phyloP scores from a whole-genome alignment of 2,888 invertebrate genomes.

The Auanema sp. region DNA sequence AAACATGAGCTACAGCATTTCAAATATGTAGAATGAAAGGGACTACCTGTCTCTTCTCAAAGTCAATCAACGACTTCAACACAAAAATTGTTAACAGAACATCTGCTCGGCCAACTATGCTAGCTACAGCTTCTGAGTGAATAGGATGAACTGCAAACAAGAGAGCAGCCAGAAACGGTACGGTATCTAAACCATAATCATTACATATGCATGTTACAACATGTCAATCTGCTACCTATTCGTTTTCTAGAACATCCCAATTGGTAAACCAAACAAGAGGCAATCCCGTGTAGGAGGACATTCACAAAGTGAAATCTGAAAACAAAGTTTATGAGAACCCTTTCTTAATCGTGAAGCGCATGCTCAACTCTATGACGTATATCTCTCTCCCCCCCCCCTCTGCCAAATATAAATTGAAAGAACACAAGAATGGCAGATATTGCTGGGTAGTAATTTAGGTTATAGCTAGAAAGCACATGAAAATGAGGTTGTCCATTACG shows the following conservation, averaged over 20 bases:
- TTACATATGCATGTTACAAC: no score
- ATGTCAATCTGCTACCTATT: constrained; percentile 67
- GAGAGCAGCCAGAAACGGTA: constrained; percentile 71
- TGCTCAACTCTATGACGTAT: constrained; percentile 5
- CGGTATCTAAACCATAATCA: constrained; percentile 18
- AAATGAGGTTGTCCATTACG: no score
- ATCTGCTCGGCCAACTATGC: constrained; percentile 92
- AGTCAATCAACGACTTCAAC: no score
- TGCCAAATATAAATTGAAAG: constrained; percentile 5
- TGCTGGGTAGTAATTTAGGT: no score
- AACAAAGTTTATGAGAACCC: constrained; percentile 4
- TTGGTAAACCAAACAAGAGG: constrained; percentile 71
- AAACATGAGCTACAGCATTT: no score
- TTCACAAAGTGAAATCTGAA: constrained; percentile 82
- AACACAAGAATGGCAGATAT: constrained; percentile 4
- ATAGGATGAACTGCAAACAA: constrained; percentile 92
- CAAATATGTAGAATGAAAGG: constrained; percentile 75
- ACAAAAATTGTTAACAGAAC: constrained; percentile 69
- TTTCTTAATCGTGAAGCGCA: not conserved
- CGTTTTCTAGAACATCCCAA: not conserved
- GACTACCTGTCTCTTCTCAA: constrained; percentile 67
- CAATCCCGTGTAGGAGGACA: constrained; percentile 81
- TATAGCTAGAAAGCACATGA: no score
- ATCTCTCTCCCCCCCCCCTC: constrained; percentile 7
- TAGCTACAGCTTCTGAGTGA: constrained; percentile 81